Evolutionary conservation across 2,113 vertebrate genomes (phyloP), one percentile per base, ranked within the genome.

Genomic region (Alethe diademata): DNA sequence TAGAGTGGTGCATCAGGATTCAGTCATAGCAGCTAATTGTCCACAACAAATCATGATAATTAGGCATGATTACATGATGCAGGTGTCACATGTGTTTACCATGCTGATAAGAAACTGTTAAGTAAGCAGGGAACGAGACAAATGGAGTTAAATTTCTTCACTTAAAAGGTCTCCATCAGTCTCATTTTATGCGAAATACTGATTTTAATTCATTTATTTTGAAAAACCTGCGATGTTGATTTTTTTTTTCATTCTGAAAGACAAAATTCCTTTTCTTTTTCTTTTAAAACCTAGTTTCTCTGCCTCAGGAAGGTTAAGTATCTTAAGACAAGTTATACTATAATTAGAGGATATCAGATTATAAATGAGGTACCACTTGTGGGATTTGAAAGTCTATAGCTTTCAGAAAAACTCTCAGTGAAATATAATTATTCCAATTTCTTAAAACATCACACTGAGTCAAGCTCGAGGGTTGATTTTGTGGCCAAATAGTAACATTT

Each of bases 401-500:
- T 86, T 97, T 95, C 87, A 95, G 93, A 74, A 64, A 70, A 73
- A 33, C 8, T 58, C 31, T 66, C 29, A 56, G 67, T 82, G 62
- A 89, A 76, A 62, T 87, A 19, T 65, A 92, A 93, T 92, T 94
- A 92, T 91, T 92, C 50, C 24, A 35, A 28, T 75, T 94, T 75
- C 50, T 95, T 66, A 96, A 19, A 76, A 93, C 51, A 85, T 88
- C 67, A 91, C 28, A 84, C 43, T 66, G 50, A 93, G 60, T 54
- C 66, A 92, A 89, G 33, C 72, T 95, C 56, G 48, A 81, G 25
- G 14, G 53, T 76, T 90, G 56, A 82, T 88, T 86, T 73, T 84
- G 51, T 69, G 95, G 42, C 13, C 24, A 86, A 95, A 95, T 86
- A 31, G n/a, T 78, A 73, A 40, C 57, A 91, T 88, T 92, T 97